A percentile compares a stretch with the other conserved stretches of the same genome.
Evolutionary conservation across 2,888 invertebrate species (phyloP).

Genomic region (Nipponacmea schrenckii): DNA sequence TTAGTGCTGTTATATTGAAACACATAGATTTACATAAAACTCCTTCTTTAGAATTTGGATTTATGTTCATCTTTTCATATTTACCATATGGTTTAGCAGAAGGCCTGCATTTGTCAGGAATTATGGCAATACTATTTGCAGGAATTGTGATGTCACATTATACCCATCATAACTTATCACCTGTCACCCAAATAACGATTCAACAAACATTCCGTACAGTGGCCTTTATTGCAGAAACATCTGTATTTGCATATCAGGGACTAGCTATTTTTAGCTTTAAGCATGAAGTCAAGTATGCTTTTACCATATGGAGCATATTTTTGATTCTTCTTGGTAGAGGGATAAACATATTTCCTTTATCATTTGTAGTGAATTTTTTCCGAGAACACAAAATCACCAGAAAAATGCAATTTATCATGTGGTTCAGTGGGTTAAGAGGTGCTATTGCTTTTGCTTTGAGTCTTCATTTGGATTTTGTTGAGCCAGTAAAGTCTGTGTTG

Average conservation of each 20-base stretch:
- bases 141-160: slow-evolving; percentile 99
- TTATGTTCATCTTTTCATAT: slow-evolving; percentile 98
- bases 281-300: slow-evolving; percentile 86
- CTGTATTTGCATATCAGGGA: slow-evolving; percentile 97
- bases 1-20: slow-evolving; percentile 81
- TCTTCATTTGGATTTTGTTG: slow-evolving; percentile 78
- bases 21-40: slow-evolving; percentile 96
- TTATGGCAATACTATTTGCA: slow-evolving; percentile 99
- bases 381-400: slow-evolving; percentile 96
- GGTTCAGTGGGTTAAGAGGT: slow-evolving; percentile 95
- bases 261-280: slow-evolving; percentile 94
- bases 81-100: slow-evolving; percentile 98
- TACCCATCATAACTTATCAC: slow-evolving; percentile 97
- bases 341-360: slow-evolving; percentile 95
- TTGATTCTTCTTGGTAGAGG: slow-evolving; percentile 85
- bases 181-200: slow-evolving; percentile 98
- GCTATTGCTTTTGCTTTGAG: slow-evolving; percentile 98
- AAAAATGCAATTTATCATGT: slow-evolving; percentile 99
- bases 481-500: slow-evolving; percentile 92
- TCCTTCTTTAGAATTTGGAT: slow-evolving; percentile 97
- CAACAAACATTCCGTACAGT: slow-evolving; percentile 98
- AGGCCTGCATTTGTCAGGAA: slow-evolving; percentile 93
- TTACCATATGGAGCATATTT: slow-evolving; percentile 92
- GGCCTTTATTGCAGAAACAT: slow-evolving; percentile 96
- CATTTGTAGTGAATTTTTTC: slow-evolving; percentile 92